These are phyloP conservation scores for Chloroceryle inda DNA, from an alignment of 2,797 vertebrate genomes.

Conservation along the genomic window DNA sequence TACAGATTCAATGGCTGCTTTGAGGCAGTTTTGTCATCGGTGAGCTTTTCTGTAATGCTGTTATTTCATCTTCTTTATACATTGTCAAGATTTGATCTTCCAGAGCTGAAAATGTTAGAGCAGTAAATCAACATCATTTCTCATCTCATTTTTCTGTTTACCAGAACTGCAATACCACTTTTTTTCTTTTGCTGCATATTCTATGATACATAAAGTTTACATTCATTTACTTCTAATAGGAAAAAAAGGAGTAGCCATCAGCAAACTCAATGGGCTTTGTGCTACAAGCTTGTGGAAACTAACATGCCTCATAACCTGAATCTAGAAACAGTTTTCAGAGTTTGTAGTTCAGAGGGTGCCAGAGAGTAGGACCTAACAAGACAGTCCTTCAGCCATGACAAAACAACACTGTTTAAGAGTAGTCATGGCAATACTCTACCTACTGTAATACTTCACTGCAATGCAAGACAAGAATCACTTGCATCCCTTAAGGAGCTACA, in stretches of 20 bases:
- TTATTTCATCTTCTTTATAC: conserved; percentile 59
- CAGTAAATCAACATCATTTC: not conserved
- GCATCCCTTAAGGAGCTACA: not conserved
- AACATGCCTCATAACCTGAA: not conserved
- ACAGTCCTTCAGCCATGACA: not conserved
- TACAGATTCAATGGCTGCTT: conserved; percentile 68
- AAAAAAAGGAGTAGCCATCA: not conserved
- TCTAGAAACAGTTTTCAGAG: not conserved
- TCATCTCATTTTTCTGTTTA: not conserved
- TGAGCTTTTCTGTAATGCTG: conserved; percentile 59
- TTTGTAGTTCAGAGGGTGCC: not conserved
- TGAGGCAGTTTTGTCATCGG: conserved; percentile 74
- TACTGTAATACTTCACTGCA: not conserved
- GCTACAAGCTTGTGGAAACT: not conserved
- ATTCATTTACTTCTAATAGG: not conserved
- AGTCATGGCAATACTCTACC: not conserved
- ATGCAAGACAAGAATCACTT: not conserved
- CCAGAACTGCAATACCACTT: not conserved
- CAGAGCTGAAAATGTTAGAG: conserved; percentile 86
- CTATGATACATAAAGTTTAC: not conserved
- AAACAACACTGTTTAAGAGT: not conserved
- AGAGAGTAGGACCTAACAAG: not conserved
- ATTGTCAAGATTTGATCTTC: conserved; percentile 98
- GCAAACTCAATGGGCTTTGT: not conserved
- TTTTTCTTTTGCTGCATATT: not conserved